Evolutionary conservation across 2,888 invertebrate genomes (phyloP), one percentile per base, ranked within the genome.

Genomic region (Acleris sparsana): DNA sequence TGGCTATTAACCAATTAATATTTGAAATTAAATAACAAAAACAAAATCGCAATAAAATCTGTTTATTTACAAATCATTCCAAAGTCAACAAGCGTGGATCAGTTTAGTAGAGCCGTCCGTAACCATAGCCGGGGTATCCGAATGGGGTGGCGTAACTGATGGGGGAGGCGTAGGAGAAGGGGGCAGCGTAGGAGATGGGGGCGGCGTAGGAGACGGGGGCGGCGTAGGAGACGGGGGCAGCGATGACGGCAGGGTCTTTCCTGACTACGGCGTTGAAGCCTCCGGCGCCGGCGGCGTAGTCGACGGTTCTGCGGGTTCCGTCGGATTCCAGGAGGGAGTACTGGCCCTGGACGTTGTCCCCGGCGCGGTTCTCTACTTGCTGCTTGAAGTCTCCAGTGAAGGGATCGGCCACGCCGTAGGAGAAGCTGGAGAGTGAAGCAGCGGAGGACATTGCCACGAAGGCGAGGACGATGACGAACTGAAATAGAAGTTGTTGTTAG

Each of bases 241-340:
- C 77, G 64, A 86, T 75, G 59, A 85, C 71, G 3, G 83, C 88
- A 4, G 93, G 93, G 83, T 92, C 93, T 67, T 92, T 93, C 74
- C 90, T 86, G 5, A 94, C 94, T 56, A 93, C 76, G 46, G 94
- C 94, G 83, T 94, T 94, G 87, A 94, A 94, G 11, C 94, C 94
- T 59, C 83, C 78, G 7, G 88, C 87, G 51, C 92, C 93, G 39
- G 94, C 93, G n/a, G 92, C 88, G 79, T 94, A 94, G 82, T 94
- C 93, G 0, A 94, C 94, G 16, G 88, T 93, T 63, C 94, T 88
- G 62, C 86, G 84, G 46, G 92, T 89, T 67, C 94, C 93, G 71
- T 94, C 94, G 39, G 94, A 79, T 70, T 94, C 94, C 67, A 88
- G 77, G 56, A 94, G 86, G 33, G 93, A 92, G 86, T 94, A 94